phyloP scores from a whole-genome alignment of 2,797 vertebrate genomes.

The Lemur catta region DNA sequence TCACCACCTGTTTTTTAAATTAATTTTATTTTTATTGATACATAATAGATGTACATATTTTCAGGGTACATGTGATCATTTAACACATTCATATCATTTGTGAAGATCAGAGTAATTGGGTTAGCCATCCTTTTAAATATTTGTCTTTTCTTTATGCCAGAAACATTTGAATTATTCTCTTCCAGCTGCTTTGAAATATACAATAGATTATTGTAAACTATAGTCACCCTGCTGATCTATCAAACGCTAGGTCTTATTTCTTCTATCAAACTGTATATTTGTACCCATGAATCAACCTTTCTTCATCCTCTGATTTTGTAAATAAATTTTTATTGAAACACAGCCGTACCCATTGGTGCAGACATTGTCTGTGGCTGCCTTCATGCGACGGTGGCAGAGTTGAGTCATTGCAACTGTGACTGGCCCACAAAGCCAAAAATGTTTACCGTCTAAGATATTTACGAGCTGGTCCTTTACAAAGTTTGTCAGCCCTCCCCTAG shows the following conservation, averaged over 20 bases:
- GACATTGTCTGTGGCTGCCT: neutral
- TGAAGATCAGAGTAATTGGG: neutral
- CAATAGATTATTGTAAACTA: neutral
- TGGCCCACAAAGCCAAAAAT: neutral
- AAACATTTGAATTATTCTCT: neutral
- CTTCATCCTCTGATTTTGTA: neutral
- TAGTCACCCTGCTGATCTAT: neutral
- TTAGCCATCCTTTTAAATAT: neutral
- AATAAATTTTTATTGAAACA: slow-evolving; percentile 46
- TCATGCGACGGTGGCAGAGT: neutral
- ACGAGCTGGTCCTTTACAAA: neutral
- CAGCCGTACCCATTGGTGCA: neutral
- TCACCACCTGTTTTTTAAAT: neutral
- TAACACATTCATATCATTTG: neutral
- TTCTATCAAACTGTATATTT: neutral
- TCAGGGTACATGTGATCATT: neutral
- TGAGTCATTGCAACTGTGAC: neutral
- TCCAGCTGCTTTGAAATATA: neutral
- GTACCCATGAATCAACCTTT: neutral
- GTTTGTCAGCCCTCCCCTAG: neutral
- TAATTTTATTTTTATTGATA: neutral
- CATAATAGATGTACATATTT: neutral
- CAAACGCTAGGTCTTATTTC: neutral
- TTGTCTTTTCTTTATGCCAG: neutral
- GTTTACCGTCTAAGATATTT: neutral